These are phyloP conservation scores for Rousettus leschenaultii DNA, from an alignment of 2,113 vertebrate genomes.

Conservation along the genomic window DNA sequence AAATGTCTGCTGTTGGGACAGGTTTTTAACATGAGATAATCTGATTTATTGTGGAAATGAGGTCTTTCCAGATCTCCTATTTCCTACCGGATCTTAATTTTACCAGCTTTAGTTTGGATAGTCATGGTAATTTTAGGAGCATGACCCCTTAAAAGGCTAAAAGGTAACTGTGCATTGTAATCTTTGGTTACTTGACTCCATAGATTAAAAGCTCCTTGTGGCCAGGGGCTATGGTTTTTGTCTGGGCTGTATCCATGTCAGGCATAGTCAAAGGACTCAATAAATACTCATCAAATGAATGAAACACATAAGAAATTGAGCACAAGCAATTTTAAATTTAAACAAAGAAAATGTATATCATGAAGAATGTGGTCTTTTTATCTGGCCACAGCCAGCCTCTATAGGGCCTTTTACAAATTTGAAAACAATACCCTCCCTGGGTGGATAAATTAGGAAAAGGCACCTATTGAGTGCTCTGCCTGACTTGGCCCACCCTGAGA, in stretches of 20 bases:
- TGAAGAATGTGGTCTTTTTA: not conserved
- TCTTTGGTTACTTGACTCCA: not conserved
- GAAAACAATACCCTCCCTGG: not conserved
- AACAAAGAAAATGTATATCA: not conserved
- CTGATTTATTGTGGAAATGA: not conserved
- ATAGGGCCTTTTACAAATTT: not conserved
- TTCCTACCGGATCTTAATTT: not conserved
- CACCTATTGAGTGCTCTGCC: not conserved
- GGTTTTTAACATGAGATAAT: not conserved
- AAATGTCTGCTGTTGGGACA: not conserved
- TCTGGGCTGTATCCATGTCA: not conserved
- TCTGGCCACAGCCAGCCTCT: not conserved
- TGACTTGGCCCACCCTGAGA: not conserved
- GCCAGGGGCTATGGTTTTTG: not conserved
- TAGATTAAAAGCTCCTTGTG: not conserved
- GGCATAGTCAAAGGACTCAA: not conserved
- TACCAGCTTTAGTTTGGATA: not conserved
- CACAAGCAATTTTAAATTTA: not conserved
- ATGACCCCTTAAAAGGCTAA: not conserved
- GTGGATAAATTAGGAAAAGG: not conserved
- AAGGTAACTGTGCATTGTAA: not conserved
- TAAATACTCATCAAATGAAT: not conserved
- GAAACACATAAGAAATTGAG: not conserved
- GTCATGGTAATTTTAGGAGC: not conserved
- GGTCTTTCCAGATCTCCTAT: not conserved